phyloP scores from a whole-genome alignment of 2,113 vertebrate genomes.

The Cinclus mexicanus region DNA sequence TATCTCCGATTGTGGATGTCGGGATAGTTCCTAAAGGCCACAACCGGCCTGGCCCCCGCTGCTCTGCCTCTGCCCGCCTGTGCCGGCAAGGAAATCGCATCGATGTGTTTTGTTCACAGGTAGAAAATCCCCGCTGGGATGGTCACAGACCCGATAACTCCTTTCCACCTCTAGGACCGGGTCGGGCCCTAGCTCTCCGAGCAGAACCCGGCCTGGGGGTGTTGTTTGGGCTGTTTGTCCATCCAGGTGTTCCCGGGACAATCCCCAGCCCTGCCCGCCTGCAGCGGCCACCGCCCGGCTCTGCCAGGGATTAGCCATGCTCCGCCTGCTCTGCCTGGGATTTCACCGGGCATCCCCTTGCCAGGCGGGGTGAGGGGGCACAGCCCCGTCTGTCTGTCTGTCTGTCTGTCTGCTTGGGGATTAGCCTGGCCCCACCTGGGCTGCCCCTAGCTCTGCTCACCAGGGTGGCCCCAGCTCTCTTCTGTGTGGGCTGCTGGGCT shows the following conservation, averaged over 20 bases:
- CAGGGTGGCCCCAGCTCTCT: not conserved
- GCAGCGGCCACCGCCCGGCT: not conserved
- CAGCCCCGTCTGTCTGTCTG: not conserved
- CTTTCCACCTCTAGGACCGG: not conserved
- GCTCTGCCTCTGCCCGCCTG: not conserved
- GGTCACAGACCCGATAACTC: fast-evolving
- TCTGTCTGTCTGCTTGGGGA: not conserved
- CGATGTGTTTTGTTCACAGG: not conserved
- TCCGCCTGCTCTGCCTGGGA: not conserved
- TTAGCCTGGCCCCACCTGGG: not conserved
- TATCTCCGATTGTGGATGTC: constrained; percentile 6
- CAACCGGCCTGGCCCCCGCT: not conserved
- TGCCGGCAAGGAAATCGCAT: not conserved
- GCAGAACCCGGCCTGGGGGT: fast-evolving
- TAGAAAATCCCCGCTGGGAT: fast-evolving
- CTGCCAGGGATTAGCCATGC: not conserved
- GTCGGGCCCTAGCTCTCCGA: fast-evolving
- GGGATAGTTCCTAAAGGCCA: constrained; percentile 7
- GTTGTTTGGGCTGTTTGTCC: not conserved
- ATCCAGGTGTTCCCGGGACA: not conserved
- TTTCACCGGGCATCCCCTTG: not conserved
- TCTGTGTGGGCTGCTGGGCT: not conserved
- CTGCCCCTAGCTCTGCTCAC: not conserved
- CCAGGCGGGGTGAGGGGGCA: not conserved
- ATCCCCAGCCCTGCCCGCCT: not conserved